Evolutionary conservation across 2,797 vertebrate genomes (phyloP), one percentile per base, ranked within the genome.

Genomic region (Myotis pilosus): DNA sequence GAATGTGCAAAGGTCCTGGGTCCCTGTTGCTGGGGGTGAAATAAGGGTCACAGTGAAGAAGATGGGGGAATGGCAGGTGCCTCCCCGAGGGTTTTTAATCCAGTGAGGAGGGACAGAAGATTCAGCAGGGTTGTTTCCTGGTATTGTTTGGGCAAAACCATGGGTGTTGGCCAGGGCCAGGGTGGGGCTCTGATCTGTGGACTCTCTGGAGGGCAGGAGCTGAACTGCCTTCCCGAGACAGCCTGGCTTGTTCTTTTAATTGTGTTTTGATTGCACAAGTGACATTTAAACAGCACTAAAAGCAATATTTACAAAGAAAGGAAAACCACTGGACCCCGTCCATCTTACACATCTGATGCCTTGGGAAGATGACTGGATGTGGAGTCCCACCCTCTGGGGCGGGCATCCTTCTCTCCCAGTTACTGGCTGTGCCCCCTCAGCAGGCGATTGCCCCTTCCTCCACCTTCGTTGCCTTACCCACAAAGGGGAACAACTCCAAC

Each of bases 291-390:
- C 78, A 93, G 88, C 71, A 84, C 71, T 11, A 81, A 85, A 81
- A 41, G 93, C 81, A 92, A 38, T 88, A 55, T 85, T 95, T 92
- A 88, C 92, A 92, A 64, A 94, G 92, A 91, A 89, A 93, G 91
- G 66, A 74, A 94, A 94, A 38, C 55, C 82, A 8, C 57, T 91
- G 94, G 64, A 60, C 7, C 19, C 22, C 57, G 16, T 93, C 88
- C 72, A 55, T 94, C 41, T 83, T 57, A 69, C 51, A 49, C 71
- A 92, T 64, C 68, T 87, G 89, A 87, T 71, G 38, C 9, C 5
- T 68, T 72, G 78, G 94, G 84, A 57, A 74, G 68, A 89, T 28
- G 92, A 33, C 62, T 49, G 62, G 72, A 71, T 69, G 7, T 57
- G 53, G 86, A 92, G 91, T 64, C 81, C 71, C 72, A 15, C 20